A percentile compares a stretch with the other conserved stretches of the same genome.
Conservation (phyloP, 2,797 vertebrate species). For the Cirrhinus mrigala region DNA sequence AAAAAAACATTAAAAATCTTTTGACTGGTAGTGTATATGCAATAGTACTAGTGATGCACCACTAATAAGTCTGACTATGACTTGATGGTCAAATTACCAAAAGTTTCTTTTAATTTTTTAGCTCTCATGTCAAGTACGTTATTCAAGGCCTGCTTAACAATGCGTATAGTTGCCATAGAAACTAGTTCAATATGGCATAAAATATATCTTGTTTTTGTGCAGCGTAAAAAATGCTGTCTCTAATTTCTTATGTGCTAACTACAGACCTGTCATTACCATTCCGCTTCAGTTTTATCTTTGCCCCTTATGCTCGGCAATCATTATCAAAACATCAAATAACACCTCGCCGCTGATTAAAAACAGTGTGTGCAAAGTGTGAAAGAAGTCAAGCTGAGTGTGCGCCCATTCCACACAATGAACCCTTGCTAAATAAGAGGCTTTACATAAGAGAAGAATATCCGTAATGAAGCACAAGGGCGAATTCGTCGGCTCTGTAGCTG, state of each 20-base stretch:
- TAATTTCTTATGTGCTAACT: constrained; percentile 10
- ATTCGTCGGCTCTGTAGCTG: not conserved
- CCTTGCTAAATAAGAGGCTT: not conserved
- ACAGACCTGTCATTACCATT: constrained; percentile 16
- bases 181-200: constrained; percentile 36
- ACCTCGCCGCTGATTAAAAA: not conserved
- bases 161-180: constrained; percentile 62
- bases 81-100: not conserved
- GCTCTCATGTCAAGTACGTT: constrained; percentile 16
- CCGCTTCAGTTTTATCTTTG: not conserved
- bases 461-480: constrained; percentile 4
- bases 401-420: not conserved
- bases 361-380: not conserved
- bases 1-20: too few species aligned
- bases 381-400: constrained; percentile 11
- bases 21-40: too few species aligned
- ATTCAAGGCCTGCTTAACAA: constrained; percentile 49
- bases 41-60: not conserved
- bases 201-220: constrained; percentile 11
- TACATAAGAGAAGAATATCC: constrained; percentile 16
- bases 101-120: not conserved
- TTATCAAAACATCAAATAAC: constrained; percentile 29
- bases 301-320: not conserved
- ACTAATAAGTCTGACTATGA: not conserved
- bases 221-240: not conserved